phyloP scores from a whole-genome alignment of 2,113 vertebrate genomes.

The Empidonax alnorum region DNA sequence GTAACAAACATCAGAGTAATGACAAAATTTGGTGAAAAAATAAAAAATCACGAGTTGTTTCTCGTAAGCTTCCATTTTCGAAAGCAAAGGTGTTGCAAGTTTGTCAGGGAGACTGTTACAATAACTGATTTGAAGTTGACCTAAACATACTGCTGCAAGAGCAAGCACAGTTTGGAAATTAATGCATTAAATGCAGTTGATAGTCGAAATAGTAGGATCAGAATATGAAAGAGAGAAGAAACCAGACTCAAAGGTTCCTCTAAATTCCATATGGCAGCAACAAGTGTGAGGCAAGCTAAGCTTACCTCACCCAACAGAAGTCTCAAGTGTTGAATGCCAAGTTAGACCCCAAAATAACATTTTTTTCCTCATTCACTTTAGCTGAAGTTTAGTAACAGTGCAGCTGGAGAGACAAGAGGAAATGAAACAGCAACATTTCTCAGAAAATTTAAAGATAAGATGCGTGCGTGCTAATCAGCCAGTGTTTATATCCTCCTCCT shows the following conservation, averaged over 20 bases:
- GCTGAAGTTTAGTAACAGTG: not conserved
- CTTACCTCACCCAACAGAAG: not conserved
- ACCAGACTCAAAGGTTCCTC: not conserved
- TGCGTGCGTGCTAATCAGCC: accelerated
- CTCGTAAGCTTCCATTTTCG: not conserved
- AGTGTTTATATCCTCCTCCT: not conserved
- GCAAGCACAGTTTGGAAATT: not conserved
- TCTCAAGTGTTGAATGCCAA: not conserved
- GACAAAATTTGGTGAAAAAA: not conserved
- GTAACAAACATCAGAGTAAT: not conserved
- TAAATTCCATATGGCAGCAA: not conserved
- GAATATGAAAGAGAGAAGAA: not conserved
- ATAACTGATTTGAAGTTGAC: not conserved
- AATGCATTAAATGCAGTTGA: not conserved
- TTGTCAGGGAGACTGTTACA: not conserved
- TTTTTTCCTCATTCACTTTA: not conserved
- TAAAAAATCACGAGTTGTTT: not conserved
- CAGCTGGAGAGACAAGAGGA: not conserved
- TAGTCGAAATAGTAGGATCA: not conserved
- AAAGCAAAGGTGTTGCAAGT: not conserved
- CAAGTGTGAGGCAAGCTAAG: not conserved
- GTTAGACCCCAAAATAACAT: not conserved
- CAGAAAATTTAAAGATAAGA: not conserved
- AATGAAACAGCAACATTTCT: not conserved
- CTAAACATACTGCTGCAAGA: not conserved